Evolutionary conservation across 2,797 vertebrate species (phyloP), one percentile per base, ranked within the genome.

Genomic region (Anguilla pacifica): DNA sequence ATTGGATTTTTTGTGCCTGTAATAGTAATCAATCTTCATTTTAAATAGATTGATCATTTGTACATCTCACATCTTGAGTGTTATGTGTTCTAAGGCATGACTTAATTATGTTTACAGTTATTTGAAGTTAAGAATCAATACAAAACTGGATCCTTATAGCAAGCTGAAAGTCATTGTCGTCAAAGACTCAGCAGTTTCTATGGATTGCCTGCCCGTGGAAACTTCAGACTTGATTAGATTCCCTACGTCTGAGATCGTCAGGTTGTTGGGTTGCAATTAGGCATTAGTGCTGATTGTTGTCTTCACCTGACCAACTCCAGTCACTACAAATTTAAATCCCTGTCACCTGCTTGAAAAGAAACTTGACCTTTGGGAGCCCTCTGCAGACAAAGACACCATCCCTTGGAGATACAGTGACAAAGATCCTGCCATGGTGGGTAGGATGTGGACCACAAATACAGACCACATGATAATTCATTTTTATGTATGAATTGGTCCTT

Each of bases 241-340:
- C 61, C 55, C 82, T 31, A 61, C n/a, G 59, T 89, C 87, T 88
- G 83, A 51, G 28, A 82, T 88, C 57, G 35, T 51, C 81, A 81
- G 86, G 77, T 89, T 88, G 87, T 53, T 87, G 83, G 39, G 55
- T 82, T 87, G 81, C 90, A 90, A 92, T 92, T 90, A 93, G 85
- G 87, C 90, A 88, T 46, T 83, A 89, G 85, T 87, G 87, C 90
- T 92, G 90, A 91, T 84, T 88, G 59, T 82, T 90, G 85, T 88
- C 86, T 90, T 91, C 88, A 91, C 90, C 91, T 94, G 91, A 93
- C 91, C 92, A 89, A 91, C 87, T 94, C 90, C 91, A 92, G 93
- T 93, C 93, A 89, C 77, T 89, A 83, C 67, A 55, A 82, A 92
- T 94, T 92, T 92, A 87, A 88, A 81, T 88, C 88, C 83, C 83